A percentile compares a stretch with the other conserved stretches of the same genome.
These are phyloP conservation scores for Phalera bucephala DNA, from an alignment of 2,888 invertebrate genomes.

Conservation along the genomic window DNA sequence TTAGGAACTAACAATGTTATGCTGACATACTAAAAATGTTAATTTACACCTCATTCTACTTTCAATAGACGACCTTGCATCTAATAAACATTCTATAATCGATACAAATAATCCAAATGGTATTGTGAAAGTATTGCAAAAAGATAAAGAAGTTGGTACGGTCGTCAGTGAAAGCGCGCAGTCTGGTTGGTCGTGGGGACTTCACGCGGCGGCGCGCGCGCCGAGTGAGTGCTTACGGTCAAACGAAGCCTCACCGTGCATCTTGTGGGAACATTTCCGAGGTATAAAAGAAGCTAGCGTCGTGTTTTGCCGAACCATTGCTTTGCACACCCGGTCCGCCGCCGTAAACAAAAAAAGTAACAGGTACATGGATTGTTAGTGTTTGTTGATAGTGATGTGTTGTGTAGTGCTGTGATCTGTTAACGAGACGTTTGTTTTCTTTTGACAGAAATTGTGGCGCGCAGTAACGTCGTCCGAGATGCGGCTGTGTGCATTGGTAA, in stretches of 20 bases:
- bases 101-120: conserved; percentile 13
- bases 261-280: conserved; percentile 76
- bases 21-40: no score
- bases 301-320: conserved; percentile 71
- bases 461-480: conserved; percentile 53
- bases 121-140: conserved; percentile 42
- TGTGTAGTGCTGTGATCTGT: conserved; percentile 32
- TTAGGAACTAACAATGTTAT: no score
- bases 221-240: conserved; percentile 60
- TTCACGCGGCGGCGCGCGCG: conserved; percentile 32
- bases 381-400: conserved; percentile 33
- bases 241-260: conserved; percentile 58
- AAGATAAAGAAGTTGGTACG: conserved; percentile 37
- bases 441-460: conserved; percentile 69
- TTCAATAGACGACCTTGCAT: no score
- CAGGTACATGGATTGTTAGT: conserved; percentile 37
- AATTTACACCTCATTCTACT: no score
- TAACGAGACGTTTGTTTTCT: conserved; percentile 60
- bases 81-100: no score
- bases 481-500: conserved; percentile 73
- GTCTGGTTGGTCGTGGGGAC: conserved; percentile 43
- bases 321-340: conserved; percentile 57
- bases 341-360: conserved; percentile 39
- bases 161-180: conserved; percentile 58
- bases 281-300: conserved; percentile 78